Evolutionary conservation across 2,797 vertebrate species (phyloP), one percentile per base, ranked within the genome.

Genomic region (Oceanodroma leucorhoa): DNA sequence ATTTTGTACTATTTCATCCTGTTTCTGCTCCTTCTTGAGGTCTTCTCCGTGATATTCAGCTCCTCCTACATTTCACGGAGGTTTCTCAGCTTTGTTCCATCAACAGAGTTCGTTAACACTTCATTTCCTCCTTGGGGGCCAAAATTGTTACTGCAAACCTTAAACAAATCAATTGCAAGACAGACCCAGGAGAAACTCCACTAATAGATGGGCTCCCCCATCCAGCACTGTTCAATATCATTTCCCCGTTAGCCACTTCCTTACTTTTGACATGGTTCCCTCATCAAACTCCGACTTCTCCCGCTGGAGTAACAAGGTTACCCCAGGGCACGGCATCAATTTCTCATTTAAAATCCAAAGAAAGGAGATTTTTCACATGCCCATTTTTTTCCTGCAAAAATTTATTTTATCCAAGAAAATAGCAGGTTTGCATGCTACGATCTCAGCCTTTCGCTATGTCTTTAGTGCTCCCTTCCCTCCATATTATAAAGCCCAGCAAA

Each of bases 391-490:
- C 50, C n/a, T 50, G 13, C 21, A 24, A 27, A 65, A 65, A 30
- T 5, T 10, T 23, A 9, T 41, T 71, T 80, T 36, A 62, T 29
- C 38, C 24, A 43, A 57, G 53, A 62, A 51, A 57, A 46, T 12
- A 21, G 12, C 32, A 45, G 9, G 18, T 58, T 66, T 23, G 5
- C 32, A 5, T 3, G 26, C 10, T 67, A 14, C 0, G 1, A 45
- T 43, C 34, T 54, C 24, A 55, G 18, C 14, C 29, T 7, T 65
- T 79, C n/a, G 17, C 36, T 9, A 0, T 14, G 4, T 61, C 14
- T 50, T 79, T n/a, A 38, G 26, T 51, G 27, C 15, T 4, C 11
- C 36, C 17, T 73, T 83, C 29, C 57, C 26, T 41, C 51, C 13
- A 2, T 11, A 5, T 21, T 30, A 17, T 12, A 41, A 79, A 83